These are phyloP conservation scores for Cirrhinus mrigala DNA, from an alignment of 2,797 vertebrate genomes.

Conservation along the genomic window DNA sequence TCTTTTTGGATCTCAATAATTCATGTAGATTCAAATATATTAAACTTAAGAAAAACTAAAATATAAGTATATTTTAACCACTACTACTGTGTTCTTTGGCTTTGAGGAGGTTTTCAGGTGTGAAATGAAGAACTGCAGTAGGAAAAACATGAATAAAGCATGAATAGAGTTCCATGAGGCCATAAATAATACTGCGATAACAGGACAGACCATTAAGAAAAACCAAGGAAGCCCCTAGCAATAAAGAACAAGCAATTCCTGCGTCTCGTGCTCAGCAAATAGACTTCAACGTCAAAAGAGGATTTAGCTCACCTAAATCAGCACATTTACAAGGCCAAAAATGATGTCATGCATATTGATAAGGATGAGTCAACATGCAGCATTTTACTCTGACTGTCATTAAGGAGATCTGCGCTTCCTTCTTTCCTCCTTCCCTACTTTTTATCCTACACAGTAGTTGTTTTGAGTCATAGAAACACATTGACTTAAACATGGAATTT, in stretches of 20 bases:
- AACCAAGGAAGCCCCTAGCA: not conserved
- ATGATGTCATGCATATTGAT: constrained; percentile 59
- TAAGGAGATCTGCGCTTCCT: not conserved
- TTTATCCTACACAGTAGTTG: not conserved
- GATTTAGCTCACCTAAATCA: constrained; percentile 52
- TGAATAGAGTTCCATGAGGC: not conserved
- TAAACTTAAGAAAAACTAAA: not conserved
- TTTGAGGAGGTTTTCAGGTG: not conserved
- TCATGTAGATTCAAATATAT: not conserved
- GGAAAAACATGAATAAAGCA: not conserved
- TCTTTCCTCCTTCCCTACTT: not conserved
- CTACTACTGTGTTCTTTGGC: not conserved
- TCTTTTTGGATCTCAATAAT: not conserved
- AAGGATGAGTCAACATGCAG: constrained; percentile 61
- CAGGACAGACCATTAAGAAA: not conserved
- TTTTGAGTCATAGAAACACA: not conserved
- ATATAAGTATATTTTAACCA: not conserved
- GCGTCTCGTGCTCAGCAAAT: constrained; percentile 26
- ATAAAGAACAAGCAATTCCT: constrained; percentile 6
- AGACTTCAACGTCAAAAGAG: constrained; percentile 55
- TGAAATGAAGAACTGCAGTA: not conserved
- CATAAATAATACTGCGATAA: constrained; percentile 15
- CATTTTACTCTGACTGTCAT: constrained; percentile 5
- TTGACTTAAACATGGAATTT: too few species aligned
- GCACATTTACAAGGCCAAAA: constrained; percentile 56